Evolutionary conservation across 2,113 vertebrate genomes (phyloP), one percentile per base, ranked within the genome.

Genomic region (Formicarius rufipectus): DNA sequence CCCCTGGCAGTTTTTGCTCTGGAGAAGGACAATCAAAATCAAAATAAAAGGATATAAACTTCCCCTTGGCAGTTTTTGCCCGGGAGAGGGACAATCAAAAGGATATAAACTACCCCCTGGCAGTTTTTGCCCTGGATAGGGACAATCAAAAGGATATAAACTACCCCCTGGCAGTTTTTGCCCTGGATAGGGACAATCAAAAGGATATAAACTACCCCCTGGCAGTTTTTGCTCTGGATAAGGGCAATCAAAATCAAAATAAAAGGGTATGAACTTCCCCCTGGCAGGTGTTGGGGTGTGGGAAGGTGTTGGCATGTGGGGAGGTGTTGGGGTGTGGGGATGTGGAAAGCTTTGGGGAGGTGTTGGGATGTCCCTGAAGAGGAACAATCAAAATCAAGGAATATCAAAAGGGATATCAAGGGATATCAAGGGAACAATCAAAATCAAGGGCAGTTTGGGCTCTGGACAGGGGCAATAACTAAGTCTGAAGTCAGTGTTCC

Each of bases 371-470:
- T n/a, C n/a, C n/a, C n/a, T n/a, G n/a, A n/a, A n/a, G n/a, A n/a
- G n/a, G n/a, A n/a, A n/a, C n/a, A n/a, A n/a, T n/a, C n/a, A n/a
- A n/a, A n/a, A n/a, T n/a, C n/a, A n/a, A n/a, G n/a, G n/a, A n/a
- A n/a, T n/a, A n/a, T n/a, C n/a, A n/a, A n/a, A n/a, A n/a, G n/a
- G n/a, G n/a, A n/a, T n/a, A n/a, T n/a, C n/a, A n/a, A n/a, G n/a
- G n/a, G n/a, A n/a, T n/a, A n/a, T n/a, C n/a, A n/a, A n/a, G n/a
- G n/a, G n/a, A n/a, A 35, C 22, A 59, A 24, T 7, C 56, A 23
- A 59, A 14, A 33, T 3, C 31, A 8, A 2, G 6, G 9, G 6
- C 7, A 14, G 2, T 7, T 86, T 76, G 59, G 19, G 0, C 14
- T 15, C 2, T 37, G 73, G 13, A 15, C 6, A 19, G 47, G 33